Conservation (phyloP, 2,888 invertebrate species). For the Xestia ashworthii region DNA sequence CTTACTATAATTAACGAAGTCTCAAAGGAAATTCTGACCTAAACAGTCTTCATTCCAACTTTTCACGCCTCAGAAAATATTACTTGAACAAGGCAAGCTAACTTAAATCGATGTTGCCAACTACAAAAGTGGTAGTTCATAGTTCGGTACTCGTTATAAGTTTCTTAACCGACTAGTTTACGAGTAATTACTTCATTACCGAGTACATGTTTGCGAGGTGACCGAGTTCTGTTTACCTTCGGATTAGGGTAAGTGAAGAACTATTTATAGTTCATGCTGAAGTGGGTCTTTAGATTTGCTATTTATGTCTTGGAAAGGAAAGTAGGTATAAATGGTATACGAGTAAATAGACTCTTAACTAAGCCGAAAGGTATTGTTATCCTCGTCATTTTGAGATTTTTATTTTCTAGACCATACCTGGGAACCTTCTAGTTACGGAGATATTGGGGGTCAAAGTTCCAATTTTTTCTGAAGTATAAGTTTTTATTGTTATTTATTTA, state of each 20-base stretch:
- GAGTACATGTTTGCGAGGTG: slow-evolving; percentile 58
- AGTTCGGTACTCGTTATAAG: slow-evolving; percentile 59
- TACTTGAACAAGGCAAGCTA: slow-evolving; percentile 53
- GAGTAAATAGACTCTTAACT: no score
- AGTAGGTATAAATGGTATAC: not conserved
- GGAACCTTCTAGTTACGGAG: no score
- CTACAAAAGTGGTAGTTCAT: slow-evolving; percentile 52
- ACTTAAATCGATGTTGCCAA: slow-evolving; percentile 65
- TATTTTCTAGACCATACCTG: no score
- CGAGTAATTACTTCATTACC: slow-evolving; percentile 66
- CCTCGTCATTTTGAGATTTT: no score
- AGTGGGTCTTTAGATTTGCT: not conserved
- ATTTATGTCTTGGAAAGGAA: not conserved
- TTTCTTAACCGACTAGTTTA: slow-evolving; percentile 59
- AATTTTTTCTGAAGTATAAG: no score
- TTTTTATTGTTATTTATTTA: no score
- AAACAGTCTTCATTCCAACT: slow-evolving; percentile 44
- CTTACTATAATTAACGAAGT: slow-evolving; percentile 2
- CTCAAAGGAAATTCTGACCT: slow-evolving; percentile 33
- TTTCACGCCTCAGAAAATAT: slow-evolving; percentile 57
- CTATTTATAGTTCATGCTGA: slow-evolving; percentile 29
- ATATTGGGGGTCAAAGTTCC: no score
- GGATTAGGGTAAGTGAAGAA: slow-evolving; percentile 36
- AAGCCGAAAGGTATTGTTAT: no score
- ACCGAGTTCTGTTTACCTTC: slow-evolving; percentile 46